Conservation (phyloP, 2,797 vertebrate species). For the Sebastes vulpes region DNA sequence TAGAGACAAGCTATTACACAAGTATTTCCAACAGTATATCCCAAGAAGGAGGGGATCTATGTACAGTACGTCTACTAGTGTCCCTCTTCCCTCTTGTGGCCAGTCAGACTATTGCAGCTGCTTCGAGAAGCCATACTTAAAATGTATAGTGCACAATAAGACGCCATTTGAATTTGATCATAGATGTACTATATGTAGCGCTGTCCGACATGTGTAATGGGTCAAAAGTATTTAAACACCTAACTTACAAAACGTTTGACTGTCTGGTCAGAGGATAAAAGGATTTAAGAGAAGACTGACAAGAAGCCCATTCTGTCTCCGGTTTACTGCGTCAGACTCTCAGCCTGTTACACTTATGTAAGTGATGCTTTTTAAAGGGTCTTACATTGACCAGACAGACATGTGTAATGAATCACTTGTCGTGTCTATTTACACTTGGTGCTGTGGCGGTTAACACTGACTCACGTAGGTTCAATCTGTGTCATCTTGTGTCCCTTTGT, state of each 20-base stretch:
- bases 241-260: neutral
- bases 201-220: neutral
- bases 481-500: constrained; percentile 47
- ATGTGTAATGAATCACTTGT: constrained; percentile 29
- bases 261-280: neutral
- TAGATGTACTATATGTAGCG: neutral
- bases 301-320: neutral
- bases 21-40: neutral
- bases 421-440: constrained; percentile 34
- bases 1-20: neutral
- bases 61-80: neutral
- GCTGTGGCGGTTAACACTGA: constrained; percentile 34
- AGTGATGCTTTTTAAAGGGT: constrained; percentile 2
- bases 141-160: neutral
- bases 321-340: neutral
- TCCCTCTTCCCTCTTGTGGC: constrained; percentile 72
- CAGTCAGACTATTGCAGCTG: constrained; percentile 48
- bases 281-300: neutral
- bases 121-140: neutral
- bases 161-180: neutral
- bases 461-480: constrained; percentile 55
- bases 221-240: neutral
- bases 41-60: neutral
- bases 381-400: constrained; percentile 13
- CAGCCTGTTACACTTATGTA: constrained; percentile 5